phyloP scores from a whole-genome alignment of 2,797 vertebrate genomes.

The Pangasius macronema region DNA sequence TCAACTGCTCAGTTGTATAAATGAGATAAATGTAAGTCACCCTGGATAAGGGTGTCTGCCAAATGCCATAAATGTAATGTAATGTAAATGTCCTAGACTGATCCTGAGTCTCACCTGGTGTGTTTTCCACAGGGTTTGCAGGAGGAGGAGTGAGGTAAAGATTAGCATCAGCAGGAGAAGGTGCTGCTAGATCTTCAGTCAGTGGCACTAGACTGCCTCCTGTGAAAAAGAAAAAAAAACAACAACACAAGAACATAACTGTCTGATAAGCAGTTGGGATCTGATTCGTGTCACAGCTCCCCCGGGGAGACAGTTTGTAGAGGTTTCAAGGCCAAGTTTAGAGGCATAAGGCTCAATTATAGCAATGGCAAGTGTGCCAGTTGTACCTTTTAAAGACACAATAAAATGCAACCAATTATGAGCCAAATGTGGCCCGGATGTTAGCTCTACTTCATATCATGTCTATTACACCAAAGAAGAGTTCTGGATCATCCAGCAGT shows the following conservation, averaged over 20 bases:
- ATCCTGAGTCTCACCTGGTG: conserved; percentile 26
- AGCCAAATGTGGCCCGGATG: not conserved
- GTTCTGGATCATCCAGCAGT: not conserved
- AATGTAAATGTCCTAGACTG: not conserved
- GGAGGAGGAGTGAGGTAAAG: not conserved
- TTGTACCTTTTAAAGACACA: not conserved
- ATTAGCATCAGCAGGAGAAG: not conserved
- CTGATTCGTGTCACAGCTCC: not conserved
- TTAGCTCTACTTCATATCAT: not conserved
- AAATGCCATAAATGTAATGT: too few species aligned
- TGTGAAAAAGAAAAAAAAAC: not conserved
- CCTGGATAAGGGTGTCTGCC: too few species aligned
- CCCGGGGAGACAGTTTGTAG: too few species aligned
- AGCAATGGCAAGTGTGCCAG: not conserved
- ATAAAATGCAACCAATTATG: not conserved
- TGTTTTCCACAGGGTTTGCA: conserved; percentile 3
- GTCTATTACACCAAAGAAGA: not conserved
- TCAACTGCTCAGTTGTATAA: too few species aligned
- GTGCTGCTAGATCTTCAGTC: conserved; percentile 15
- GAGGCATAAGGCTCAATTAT: not conserved
- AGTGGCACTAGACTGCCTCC: conserved; percentile 20
- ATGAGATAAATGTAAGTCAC: too few species aligned
- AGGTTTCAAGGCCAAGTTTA: not conserved
- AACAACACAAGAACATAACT: not conserved
- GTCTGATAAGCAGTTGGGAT: not conserved